Percentiles rank a stretch among this genome's conserved stretches.
phyloP scores from a whole-genome alignment of 2,888 invertebrate genomes.

The Sialis lutaria region DNA sequence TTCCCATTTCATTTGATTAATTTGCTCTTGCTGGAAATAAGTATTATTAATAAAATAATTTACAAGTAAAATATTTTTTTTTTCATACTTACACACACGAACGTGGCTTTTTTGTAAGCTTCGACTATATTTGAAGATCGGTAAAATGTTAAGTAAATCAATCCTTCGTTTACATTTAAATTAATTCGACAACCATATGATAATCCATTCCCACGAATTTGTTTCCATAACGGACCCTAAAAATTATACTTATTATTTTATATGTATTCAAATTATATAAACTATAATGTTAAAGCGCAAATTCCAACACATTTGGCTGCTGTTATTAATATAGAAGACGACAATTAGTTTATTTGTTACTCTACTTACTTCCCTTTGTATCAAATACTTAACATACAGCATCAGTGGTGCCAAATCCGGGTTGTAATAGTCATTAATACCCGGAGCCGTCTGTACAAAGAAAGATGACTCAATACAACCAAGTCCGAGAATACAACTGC shows the following conservation, averaged over 20 bases:
- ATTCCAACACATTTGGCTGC: no score
- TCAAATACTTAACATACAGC: slow-evolving; percentile 71
- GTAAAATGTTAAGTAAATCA: slow-evolving; percentile 53
- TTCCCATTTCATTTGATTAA: slow-evolving; percentile 48
- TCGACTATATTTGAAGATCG: slow-evolving; percentile 60
- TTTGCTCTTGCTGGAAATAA: slow-evolving; percentile 37
- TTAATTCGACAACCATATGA: slow-evolving; percentile 62
- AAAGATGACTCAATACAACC: slow-evolving; percentile 69
- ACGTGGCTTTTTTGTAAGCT: slow-evolving; percentile 62
- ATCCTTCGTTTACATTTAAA: slow-evolving; percentile 45
- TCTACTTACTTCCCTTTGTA: slow-evolving; percentile 54
- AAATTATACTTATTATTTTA: background rate
- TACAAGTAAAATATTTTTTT: background rate
- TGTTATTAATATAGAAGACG: no score
- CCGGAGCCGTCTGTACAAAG: slow-evolving; percentile 46
- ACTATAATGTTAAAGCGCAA: no score
- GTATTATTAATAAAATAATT: background rate
- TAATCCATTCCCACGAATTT: slow-evolving; percentile 72
- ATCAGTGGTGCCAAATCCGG: slow-evolving; percentile 54
- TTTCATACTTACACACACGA: slow-evolving; percentile 40
- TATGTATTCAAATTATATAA: slow-evolving; percentile 6
- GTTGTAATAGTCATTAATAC: slow-evolving; percentile 42
- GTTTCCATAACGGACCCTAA: slow-evolving; percentile 76
- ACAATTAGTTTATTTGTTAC: no score
- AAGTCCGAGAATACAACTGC: slow-evolving; percentile 56